phyloP scores from a whole-genome alignment of 2,888 invertebrate species.

The Pediacus dermestoides region DNA sequence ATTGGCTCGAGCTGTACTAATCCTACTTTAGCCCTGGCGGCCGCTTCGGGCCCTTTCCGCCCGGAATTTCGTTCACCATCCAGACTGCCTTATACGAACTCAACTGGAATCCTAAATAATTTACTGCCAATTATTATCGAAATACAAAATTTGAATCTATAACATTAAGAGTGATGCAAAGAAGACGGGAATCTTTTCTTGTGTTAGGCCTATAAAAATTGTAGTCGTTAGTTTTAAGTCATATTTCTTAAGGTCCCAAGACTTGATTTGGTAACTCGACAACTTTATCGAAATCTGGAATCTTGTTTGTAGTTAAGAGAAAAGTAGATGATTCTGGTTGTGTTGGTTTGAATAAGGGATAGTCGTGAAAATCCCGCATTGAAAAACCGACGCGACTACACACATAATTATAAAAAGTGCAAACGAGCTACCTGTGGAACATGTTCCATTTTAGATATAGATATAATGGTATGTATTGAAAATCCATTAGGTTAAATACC shows the following conservation, averaged over 20 bases:
- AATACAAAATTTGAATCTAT: constrained; percentile 22
- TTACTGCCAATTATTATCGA: constrained; percentile 41
- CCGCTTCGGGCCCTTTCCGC: constrained; percentile 59
- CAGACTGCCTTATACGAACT: constrained; percentile 35
- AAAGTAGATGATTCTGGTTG: too few species aligned
- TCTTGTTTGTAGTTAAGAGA: too few species aligned
- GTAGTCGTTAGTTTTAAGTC: too few species aligned
- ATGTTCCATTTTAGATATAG: constrained; percentile 26
- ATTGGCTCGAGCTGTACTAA: constrained; percentile 69
- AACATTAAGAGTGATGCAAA: too few species aligned
- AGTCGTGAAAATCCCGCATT: too few species aligned
- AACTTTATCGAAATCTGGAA: too few species aligned
- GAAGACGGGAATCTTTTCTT: too few species aligned
- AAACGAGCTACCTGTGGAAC: constrained; percentile 34
- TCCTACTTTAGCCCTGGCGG: constrained; percentile 66
- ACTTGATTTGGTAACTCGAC: too few species aligned
- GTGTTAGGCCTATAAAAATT: too few species aligned
- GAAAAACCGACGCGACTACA: too few species aligned
- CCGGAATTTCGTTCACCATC: constrained; percentile 27
- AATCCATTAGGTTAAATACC: constrained; percentile 47
- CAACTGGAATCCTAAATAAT: constrained; percentile 39
- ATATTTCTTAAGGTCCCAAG: too few species aligned
- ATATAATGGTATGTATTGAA: constrained; percentile 43
- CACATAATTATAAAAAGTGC: constrained; percentile 18
- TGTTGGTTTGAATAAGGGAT: too few species aligned